Evolutionary conservation across 2,797 vertebrate genomes (phyloP).

Genomic region (Manis pentadactyla): DNA sequence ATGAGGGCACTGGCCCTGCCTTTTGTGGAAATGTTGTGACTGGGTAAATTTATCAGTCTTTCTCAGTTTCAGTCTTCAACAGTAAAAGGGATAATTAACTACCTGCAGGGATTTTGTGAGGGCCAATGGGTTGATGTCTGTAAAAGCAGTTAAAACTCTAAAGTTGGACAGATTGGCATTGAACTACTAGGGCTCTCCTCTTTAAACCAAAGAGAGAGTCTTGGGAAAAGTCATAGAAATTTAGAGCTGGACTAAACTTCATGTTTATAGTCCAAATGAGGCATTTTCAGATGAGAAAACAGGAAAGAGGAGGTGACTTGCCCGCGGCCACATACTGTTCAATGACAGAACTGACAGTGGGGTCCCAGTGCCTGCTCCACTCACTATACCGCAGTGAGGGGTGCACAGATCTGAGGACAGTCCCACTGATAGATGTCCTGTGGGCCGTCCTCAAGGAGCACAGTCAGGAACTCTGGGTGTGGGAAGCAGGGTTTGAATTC

Average conservation of each 20-base stretch:
- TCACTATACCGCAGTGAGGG: not conserved
- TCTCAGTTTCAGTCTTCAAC: not conserved
- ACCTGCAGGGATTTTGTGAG: not conserved
- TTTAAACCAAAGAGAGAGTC: not conserved
- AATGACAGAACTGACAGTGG: accelerated
- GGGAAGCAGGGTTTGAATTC: not conserved
- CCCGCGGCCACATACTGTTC: not conserved
- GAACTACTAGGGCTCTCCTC: not conserved
- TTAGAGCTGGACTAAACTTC: not conserved
- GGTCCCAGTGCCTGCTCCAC: accelerated
- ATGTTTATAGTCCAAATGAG: not conserved
- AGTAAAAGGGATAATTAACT: not conserved
- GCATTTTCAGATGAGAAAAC: not conserved
- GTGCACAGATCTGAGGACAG: accelerated
- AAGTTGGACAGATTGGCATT: no score
- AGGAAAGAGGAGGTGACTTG: not conserved
- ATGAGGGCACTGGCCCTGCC: not conserved
- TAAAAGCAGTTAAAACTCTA: not conserved
- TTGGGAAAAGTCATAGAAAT: not conserved
- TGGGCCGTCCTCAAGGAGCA: not conserved
- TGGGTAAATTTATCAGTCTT: no score
- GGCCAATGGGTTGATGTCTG: not conserved
- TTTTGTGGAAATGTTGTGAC: not conserved
- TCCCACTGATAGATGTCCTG: not conserved
- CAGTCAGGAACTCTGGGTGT: not conserved